phyloP scores from a whole-genome alignment of 2,888 invertebrate species.

The Rhingia campestris region DNA sequence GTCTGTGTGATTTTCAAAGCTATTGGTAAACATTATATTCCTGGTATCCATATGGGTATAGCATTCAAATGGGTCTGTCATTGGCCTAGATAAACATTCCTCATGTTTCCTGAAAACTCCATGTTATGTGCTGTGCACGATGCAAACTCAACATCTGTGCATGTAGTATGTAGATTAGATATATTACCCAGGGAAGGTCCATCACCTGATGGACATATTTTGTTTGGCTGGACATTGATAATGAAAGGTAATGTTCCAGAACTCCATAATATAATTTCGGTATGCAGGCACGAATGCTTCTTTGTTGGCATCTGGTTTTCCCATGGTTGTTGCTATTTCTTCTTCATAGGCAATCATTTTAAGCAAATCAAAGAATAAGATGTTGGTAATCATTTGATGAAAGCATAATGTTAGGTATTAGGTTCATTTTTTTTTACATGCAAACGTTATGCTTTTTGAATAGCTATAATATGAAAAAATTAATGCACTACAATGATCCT shows the following conservation, averaged over 20 bases:
- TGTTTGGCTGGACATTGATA: slow-evolving; percentile 51
- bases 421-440: too few relatives aligned
- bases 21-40: background rate
- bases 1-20: too few relatives aligned
- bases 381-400: too few relatives aligned
- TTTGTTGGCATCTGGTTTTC: background rate
- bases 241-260: slow-evolving; percentile 63
- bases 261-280: slow-evolving; percentile 28
- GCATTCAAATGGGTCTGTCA: slow-evolving; percentile 33
- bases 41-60: slow-evolving; percentile 4
- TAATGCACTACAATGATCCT: too few relatives aligned
- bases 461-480: too few relatives aligned
- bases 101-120: background rate
- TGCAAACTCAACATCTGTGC: slow-evolving; percentile 1
- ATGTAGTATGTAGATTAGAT: slow-evolving; percentile 28
- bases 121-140: background rate
- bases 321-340: background rate
- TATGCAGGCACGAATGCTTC: background rate
- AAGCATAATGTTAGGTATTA: too few relatives aligned
- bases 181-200: background rate
- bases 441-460: too few relatives aligned
- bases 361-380: too few relatives aligned
- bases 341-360: too few relatives aligned
- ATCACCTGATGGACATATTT: slow-evolving; percentile 58
- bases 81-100: slow-evolving; percentile 32